These are phyloP conservation scores for Caradrina clavipalpis DNA, from an alignment of 2,888 invertebrate species.

Conservation along the genomic window DNA sequence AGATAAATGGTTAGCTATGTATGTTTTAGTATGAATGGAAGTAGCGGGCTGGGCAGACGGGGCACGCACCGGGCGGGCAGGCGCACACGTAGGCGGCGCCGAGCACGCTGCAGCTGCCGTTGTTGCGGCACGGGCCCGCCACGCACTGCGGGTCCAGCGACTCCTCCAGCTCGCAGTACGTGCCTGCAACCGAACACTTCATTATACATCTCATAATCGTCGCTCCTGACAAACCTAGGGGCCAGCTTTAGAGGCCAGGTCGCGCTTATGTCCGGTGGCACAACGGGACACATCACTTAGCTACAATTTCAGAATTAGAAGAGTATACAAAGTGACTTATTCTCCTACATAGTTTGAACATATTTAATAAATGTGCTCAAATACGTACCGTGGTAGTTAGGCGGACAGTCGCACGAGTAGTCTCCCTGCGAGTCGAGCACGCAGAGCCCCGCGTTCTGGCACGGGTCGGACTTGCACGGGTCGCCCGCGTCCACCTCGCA, in stretches of 20 bases:
- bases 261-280: too few relatives aligned
- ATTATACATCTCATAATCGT: too few relatives aligned
- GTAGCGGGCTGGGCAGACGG: too few relatives aligned
- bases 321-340: too few relatives aligned
- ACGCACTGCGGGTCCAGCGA: slow-evolving; percentile 93
- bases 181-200: slow-evolving; percentile 78
- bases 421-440: slow-evolving; percentile 92
- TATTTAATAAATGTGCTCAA: too few relatives aligned
- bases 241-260: too few relatives aligned
- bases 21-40: neutral
- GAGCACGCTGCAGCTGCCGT: slow-evolving; percentile 94
- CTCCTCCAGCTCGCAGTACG: slow-evolving; percentile 94
- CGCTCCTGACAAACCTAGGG: too few relatives aligned
- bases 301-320: too few relatives aligned
- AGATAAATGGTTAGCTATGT: neutral
- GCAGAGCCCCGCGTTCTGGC: slow-evolving; percentile 93
- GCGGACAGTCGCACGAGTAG: slow-evolving; percentile 93
- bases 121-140: slow-evolving; percentile 94
- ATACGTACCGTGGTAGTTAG: slow-evolving; percentile 92
- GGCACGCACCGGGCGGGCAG: slow-evolving; percentile 89
- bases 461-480: slow-evolving; percentile 93
- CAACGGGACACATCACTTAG: too few relatives aligned
- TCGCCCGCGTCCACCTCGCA: slow-evolving; percentile 96
- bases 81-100: slow-evolving; percentile 90
- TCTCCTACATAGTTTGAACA: too few relatives aligned